Base-by-base conservation (phyloP, 2,113 vertebrate species). In the Nipponia nippon region DNA sequence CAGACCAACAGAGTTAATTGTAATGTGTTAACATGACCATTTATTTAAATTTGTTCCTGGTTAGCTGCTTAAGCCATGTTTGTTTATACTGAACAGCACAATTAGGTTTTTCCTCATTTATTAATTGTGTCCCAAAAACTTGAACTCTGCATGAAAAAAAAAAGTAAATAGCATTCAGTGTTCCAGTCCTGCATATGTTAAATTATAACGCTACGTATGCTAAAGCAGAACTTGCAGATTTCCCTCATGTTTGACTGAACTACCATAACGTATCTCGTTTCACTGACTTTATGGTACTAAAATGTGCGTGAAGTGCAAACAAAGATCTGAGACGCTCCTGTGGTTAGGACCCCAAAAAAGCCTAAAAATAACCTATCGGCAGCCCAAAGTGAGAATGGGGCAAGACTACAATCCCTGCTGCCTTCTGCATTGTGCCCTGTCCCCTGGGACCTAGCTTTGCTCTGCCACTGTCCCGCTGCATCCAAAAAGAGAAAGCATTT, bases 391-490 rank as follows among this genome's bases (percentile, higher is more conserved):
- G 30, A 46, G 38, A 52, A 26, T 16, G n/a, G 30, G 38, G 15
- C 30, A 87, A 56, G 52, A n/a, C 49, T 61, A 52, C 36, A 15
- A 4, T 7, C 49, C 13, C 42, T 7, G 5, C 20, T 26, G 65
- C 27, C n/a, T 66, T 56, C 62, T 56, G 62, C 5, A 1, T 29
- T 1, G 0, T 47, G 27, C n/a, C 14, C 13, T 14, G 25, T 10
- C 27, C 9, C 26, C 14, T 4, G 47, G 23, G 23, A n/a, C 20
- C 6, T 1, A 0, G 13, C 25, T 87, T n/a, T 20, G 38, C 44
- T 52, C 71, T 65, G 53, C 38, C 11, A 9, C 63, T 27, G 38
- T 34, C 63, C 56, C 9, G 1, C 65, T 56, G 49, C 13, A 2
- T 7, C 25, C 52, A 38, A 47, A 18, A 22, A 72, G 42, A 83